Evolutionary conservation across 2,113 vertebrate species (phyloP), one percentile per base, ranked within the genome.

Genomic region (Zosterops japonicus): DNA sequence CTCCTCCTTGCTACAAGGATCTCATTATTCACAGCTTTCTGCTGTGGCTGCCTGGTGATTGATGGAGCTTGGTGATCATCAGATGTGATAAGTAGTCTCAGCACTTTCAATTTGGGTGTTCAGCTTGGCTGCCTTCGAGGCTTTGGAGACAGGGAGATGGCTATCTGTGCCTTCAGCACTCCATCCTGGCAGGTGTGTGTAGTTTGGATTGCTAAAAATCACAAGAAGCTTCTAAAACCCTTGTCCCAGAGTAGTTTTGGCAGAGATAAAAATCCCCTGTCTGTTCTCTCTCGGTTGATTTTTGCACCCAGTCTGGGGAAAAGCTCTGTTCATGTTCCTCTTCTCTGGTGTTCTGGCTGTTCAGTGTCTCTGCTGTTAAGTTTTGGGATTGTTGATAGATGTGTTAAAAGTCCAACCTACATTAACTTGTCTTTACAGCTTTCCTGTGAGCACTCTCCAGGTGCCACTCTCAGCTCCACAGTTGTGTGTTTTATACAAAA

Each of bases 41-140:
- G 72, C 83, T 24, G 53, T 17, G 78, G n/a, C 82, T 83, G 42
- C 2, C 0, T 15, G 44, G 36, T 90, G 92, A 81, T 82, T n/a
- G 83, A 92, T 94, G 85, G 31, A 39, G 49, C 57, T 65, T 24
- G 72, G 36, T 53, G 85, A 64, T 64, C 67, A 92, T 92, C 83
- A 71, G 57, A 31, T 7, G 25, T 47, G 79, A 84, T 92, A 83
- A 95, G 88, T 53, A n/a, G 57, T 33, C 94, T 83, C 55, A 85
- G 76, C 65, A 31, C 55, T 92, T 95, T 77, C 53, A 65, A 50
- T 95, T 72, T 79, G 78, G 78, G 70, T 70, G 78, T 91, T 95
- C 87, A 91, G 84, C 95, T 76, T 55, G 60, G 85, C 87, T 95
- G 96, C 84, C 78, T 67, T 2, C 14, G 17, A 50, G 87, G n/a